A percentile compares a stretch with the other conserved stretches of the same genome.
Evolutionary conservation across 2,797 vertebrate species (phyloP).

Genomic region (Pseudochirops cupreus): DNA sequence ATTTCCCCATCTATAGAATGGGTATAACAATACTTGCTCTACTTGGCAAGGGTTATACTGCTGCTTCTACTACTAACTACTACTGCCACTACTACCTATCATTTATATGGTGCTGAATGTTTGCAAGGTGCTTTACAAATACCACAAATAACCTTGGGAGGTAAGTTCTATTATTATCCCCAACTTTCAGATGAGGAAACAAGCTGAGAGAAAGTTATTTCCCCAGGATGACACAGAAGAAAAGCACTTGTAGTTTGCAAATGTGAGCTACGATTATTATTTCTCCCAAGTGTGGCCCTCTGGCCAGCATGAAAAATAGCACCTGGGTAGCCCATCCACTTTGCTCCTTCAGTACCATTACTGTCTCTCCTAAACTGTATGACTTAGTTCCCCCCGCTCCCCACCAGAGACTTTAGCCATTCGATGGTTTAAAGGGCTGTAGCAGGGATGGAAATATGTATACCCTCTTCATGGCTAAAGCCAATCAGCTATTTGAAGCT

Average conservation of each 20-base stretch:
- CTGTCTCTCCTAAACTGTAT: not conserved
- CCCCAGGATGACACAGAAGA: not conserved
- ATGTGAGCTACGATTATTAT: not conserved
- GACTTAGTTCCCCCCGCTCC: not conserved
- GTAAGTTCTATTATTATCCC: not conserved
- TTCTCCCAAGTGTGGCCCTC: not conserved
- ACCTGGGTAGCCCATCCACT: too few species aligned
- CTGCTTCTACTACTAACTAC: not conserved
- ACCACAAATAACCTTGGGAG: not conserved
- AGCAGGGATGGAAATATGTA: not conserved
- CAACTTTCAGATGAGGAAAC: not conserved
- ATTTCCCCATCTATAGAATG: not conserved
- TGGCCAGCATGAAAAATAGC: not conserved
- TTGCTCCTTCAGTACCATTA: not conserved
- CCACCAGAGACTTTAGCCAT: not conserved
- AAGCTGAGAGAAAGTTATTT: not conserved
- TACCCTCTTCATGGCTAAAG: not conserved
- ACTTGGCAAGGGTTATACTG: not conserved
- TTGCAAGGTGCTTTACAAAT: not conserved
- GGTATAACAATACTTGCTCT: not conserved
- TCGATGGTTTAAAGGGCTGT: not conserved
- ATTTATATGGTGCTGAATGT: not conserved
- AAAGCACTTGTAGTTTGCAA: not conserved
- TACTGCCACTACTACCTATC: not conserved
- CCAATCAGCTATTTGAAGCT: not conserved